Base-by-base conservation (phyloP, 2,888 invertebrate genomes). In the Cerceris ruficornis region DNA sequence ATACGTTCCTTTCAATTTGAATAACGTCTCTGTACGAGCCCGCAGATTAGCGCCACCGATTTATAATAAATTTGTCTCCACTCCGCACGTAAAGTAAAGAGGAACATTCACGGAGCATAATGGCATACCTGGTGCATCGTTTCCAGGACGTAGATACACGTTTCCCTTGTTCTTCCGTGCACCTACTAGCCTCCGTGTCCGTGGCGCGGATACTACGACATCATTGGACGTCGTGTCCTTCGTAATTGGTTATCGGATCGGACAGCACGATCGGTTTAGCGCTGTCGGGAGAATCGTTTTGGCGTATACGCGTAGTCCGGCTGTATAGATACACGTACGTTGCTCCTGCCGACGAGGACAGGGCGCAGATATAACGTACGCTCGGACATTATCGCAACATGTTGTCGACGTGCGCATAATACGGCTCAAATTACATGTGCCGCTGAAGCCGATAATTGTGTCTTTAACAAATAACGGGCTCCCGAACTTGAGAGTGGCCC, bases 241-340 rank as follows among this genome's bases (percentile, higher is more conserved):
- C 87, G 86, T 90, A 90, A 90, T 90, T 90, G 90, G 85, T 81
- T 90, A 89, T 90, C 86, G 90, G 85, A 88, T 88, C 86, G 82
- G 81, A 86, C 85, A 83, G 76, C 81, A 77, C 83, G 86, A 87
- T 89, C 87, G 80, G 69, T 50, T 50, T 65, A 65, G 64, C 73
- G 69, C 39, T 46, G 59, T 17, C 68, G 68, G 42, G 64, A 57
- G 69, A 57, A 64, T 50, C 70, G 57, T 42, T 28, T 50, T 41
- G 61, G 61, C 58, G 49, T 62, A 69, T 69, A 70, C 60, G 17
- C 62, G 70, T 81, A 72, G 64, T 39, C 69, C 50, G 13, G 13
- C 11, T 43, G 50, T 50, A n/a, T 43, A 4, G 55, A n/a, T 9
- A 9, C 46, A n/a, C 15, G 42, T 54, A n/a, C 9, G 41, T 41